These are phyloP conservation scores for Rhamphomyia laevipes DNA, from an alignment of 2,888 invertebrate species.

Conservation along the genomic window DNA sequence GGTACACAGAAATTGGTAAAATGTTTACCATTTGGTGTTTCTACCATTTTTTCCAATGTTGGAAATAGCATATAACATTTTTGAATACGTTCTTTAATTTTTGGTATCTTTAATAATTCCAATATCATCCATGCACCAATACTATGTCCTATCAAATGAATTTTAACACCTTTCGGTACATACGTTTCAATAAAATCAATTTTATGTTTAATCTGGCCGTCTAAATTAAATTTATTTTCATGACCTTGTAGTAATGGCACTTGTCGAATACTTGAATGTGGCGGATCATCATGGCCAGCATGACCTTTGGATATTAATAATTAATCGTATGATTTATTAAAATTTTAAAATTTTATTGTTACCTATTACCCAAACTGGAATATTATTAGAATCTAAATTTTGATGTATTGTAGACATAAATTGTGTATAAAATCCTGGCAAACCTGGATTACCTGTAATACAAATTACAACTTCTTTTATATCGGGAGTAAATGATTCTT, in stretches of 20 bases:
- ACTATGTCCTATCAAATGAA: constrained; percentile 82
- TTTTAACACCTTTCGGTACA: constrained; percentile 56
- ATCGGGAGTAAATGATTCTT: constrained; percentile 45
- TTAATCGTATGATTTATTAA: neutral
- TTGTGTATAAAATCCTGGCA: constrained; percentile 65
- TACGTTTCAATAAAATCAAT: constrained; percentile 55
- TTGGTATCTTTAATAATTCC: constrained; percentile 51
- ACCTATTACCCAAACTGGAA: constrained; percentile 72
- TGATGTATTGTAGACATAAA: constrained; percentile 57
- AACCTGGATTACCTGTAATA: constrained; percentile 81
- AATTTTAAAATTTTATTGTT: constrained; percentile 17
- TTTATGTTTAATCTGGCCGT: constrained; percentile 51
- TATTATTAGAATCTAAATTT: constrained; percentile 37
- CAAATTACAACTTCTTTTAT: constrained; percentile 54
- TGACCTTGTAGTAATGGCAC: constrained; percentile 42
- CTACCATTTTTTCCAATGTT: constrained; percentile 71
- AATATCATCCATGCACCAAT: constrained; percentile 78
- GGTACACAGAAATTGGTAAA: constrained; percentile 51
- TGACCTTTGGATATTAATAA: constrained; percentile 39
- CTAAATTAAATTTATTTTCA: constrained; percentile 54
- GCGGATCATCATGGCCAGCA: constrained; percentile 69
- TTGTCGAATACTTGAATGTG: constrained; percentile 37
- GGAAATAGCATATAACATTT: constrained; percentile 72
- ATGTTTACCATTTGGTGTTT: constrained; percentile 58
- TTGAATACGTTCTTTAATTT: constrained; percentile 43